Evolutionary conservation across 2,797 vertebrate species (phyloP).

Genomic region (Sebastes aleutianus): DNA sequence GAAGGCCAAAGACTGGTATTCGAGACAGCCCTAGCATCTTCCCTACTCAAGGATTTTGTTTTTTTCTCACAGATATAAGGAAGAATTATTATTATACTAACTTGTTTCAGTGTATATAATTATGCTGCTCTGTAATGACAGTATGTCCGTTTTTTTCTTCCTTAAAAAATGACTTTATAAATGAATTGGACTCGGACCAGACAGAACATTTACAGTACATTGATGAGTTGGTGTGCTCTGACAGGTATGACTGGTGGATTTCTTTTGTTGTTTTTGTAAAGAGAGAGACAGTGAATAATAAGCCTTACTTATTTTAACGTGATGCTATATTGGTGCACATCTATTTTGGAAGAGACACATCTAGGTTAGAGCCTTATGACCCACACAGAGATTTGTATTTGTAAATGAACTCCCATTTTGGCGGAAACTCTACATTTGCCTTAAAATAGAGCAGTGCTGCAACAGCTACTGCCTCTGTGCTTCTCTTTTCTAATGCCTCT

Average conservation of each 20-base stretch:
- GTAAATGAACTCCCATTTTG: conserved; percentile 13
- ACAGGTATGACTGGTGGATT: background rate
- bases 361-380: conserved; percentile 15
- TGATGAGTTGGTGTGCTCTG: background rate
- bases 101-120: background rate
- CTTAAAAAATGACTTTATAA: background rate
- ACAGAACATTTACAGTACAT: background rate
- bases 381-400: conserved; percentile 17
- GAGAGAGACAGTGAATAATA: background rate
- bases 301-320: conserved; percentile 29
- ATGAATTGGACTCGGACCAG: background rate
- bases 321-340: conserved; percentile 33
- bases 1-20: no score
- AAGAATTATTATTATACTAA: background rate
- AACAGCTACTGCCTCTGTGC: conserved; percentile 8
- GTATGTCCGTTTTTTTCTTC: background rate
- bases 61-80: background rate
- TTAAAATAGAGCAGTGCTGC: conserved; percentile 17
- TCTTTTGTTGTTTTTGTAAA: conserved; percentile 12
- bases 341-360: conserved; percentile 42
- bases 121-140: background rate
- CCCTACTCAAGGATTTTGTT: no score
- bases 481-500: conserved; percentile 36
- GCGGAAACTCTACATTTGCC: background rate
- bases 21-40: no score